These are phyloP conservation scores for Leptodactylus fuscus DNA, from an alignment of 2,113 vertebrate species.

Conservation along the genomic window DNA sequence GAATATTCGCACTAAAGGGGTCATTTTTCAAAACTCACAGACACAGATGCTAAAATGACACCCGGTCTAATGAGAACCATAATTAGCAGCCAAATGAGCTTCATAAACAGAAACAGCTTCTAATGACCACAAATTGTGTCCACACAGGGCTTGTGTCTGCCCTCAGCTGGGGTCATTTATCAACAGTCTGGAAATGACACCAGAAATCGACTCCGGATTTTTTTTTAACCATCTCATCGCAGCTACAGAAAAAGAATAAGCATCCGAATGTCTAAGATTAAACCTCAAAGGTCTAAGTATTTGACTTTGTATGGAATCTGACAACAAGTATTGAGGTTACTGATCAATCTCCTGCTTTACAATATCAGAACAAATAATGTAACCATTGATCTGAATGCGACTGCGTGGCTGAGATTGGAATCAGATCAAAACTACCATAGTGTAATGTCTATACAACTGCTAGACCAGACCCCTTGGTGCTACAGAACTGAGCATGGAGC, in stretches of 20 bases:
- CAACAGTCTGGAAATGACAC: conserved; percentile 38
- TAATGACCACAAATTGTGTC: conserved; percentile 57
- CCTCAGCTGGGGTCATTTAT: conserved; percentile 39
- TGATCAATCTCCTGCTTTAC: no score
- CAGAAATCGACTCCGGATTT: neutral
- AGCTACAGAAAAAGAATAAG: neutral
- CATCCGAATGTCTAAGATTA: no score
- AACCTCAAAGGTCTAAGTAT: no score
- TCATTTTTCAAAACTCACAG: conserved; percentile 56
- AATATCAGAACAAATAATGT: no score
- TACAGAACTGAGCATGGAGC: no score
- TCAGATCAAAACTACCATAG: no score
- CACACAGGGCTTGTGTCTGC: conserved; percentile 35
- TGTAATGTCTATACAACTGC: no score
- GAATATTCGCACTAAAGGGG: conserved; percentile 40
- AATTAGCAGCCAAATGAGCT: conserved; percentile 56
- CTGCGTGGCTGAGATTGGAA: no score
- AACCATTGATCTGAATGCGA: no score
- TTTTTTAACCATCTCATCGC: conserved; percentile 16
- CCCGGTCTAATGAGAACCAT: conserved; percentile 44
- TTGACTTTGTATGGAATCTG: no score
- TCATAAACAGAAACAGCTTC: conserved; percentile 53
- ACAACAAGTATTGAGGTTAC: no score
- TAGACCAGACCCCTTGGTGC: no score
- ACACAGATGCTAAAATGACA: conserved; percentile 55